phyloP scores from a whole-genome alignment of 2,888 invertebrate species.

The Boloria selene region DNA sequence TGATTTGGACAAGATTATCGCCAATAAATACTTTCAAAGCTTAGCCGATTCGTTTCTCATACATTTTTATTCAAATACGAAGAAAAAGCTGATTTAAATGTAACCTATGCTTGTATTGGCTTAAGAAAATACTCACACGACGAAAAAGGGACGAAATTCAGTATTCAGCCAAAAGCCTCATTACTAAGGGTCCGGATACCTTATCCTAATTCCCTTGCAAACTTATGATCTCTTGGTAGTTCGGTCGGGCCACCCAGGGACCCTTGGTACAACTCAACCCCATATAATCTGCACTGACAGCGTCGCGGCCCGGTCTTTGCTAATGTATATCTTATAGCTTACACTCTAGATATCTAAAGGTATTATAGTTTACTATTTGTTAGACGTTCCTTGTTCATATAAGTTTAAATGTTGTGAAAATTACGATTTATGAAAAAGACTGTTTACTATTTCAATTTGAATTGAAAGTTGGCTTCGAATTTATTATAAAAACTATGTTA shows the following conservation, averaged over 20 bases:
- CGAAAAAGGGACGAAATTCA: constrained; percentile 3
- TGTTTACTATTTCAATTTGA: too few species aligned
- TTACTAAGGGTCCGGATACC: constrained; percentile 23
- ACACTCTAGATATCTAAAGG: constrained; percentile 38
- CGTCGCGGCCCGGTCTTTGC: constrained; percentile 46
- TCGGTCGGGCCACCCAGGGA: constrained; percentile 55
- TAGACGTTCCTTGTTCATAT: background rate
- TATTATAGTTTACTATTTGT: background rate
- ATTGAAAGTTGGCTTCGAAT: too few species aligned
- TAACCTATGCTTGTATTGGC: background rate
- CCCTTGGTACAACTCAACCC: constrained; percentile 59
- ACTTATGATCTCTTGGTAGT: constrained; percentile 36
- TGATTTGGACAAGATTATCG: too few species aligned
- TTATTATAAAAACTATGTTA: too few species aligned
- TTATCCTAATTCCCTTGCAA: constrained; percentile 33
- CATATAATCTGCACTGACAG: constrained; percentile 56
- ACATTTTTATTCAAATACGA: too few species aligned
- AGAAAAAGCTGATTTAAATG: background rate
- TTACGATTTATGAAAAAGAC: too few species aligned
- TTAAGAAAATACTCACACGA: background rate
- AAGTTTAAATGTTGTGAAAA: background rate
- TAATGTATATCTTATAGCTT: constrained; percentile 47
- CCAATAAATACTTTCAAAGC: too few species aligned
- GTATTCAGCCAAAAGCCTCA: constrained; percentile 11
- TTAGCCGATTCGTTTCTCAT: too few species aligned